phyloP scores from a whole-genome alignment of 1,140 invertebrate genomes.

The Mactra quadrangularis region DNA sequence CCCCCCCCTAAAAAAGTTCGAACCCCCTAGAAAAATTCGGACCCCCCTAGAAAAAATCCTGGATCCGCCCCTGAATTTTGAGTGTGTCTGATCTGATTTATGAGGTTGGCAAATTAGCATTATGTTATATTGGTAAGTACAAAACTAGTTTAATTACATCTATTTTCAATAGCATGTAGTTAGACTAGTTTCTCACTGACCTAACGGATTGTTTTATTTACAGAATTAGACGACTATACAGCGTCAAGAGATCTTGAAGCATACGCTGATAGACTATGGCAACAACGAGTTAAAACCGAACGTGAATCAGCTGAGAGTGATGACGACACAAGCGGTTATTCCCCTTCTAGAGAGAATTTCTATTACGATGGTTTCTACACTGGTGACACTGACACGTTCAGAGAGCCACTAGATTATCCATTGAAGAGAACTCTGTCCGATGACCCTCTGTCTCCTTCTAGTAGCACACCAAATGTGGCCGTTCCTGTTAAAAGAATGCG shows the following conservation, averaged over 20 bases:
- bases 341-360: constrained; percentile 40
- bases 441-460: constrained; percentile 17
- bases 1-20: too few species aligned
- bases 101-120: too few species aligned
- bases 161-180: too few species aligned
- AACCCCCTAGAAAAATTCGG: too few species aligned
- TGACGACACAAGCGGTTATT: constrained; percentile 53
- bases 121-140: too few species aligned
- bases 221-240: constrained; percentile 42
- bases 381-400: constrained; percentile 39
- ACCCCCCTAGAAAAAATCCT: too few species aligned
- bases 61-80: too few species aligned
- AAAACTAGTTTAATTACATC: too few species aligned
- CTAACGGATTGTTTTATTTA: too few species aligned
- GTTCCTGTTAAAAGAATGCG: constrained; percentile 43
- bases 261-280: constrained; percentile 49
- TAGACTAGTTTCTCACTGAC: too few species aligned
- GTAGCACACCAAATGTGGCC: background rate
- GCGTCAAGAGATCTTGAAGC: constrained; percentile 45
- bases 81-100: too few species aligned
- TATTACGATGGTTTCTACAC: constrained; percentile 51
- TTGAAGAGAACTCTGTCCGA: constrained; percentile 10
- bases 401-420: constrained; percentile 34
- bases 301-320: constrained; percentile 48
- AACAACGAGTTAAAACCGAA: constrained; percentile 56